Percentiles rank a stretch among this genome's conserved stretches.
Evolutionary conservation across 2,888 invertebrate genomes (phyloP).

Genomic region (Incurvaria masculella): DNA sequence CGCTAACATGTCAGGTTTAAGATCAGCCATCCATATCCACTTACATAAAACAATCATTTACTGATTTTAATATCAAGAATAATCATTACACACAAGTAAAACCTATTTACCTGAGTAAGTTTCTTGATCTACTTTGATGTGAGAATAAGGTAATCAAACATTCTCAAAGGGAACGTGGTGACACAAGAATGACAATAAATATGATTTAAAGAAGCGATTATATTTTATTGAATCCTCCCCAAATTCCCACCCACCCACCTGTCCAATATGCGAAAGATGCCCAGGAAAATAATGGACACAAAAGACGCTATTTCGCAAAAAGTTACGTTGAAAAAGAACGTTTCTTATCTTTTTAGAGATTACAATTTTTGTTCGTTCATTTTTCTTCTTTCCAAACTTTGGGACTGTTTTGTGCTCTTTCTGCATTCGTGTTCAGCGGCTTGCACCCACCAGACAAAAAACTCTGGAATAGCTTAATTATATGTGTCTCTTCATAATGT

Average conservation of each 20-base stretch:
- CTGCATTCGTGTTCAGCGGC: slow-evolving; percentile 25
- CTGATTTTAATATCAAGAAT: no score
- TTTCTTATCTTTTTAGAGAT: slow-evolving; percentile 42
- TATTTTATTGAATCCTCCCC: slow-evolving; percentile 19
- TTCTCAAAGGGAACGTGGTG: no score
- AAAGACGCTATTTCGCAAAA: slow-evolving; percentile 44
- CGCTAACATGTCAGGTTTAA: no score
- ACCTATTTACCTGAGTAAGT: no score
- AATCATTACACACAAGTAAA: no score
- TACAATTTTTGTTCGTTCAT: slow-evolving; percentile 38
- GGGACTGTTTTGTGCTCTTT: slow-evolving; percentile 33
- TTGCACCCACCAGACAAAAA: slow-evolving; percentile 20
- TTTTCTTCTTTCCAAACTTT: slow-evolving; percentile 23
- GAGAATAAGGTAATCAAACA: no score
- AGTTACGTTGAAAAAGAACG: slow-evolving; percentile 33
- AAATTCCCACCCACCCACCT: slow-evolving; percentile 35
- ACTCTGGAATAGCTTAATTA: slow-evolving; percentile 21
- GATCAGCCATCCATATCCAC: no score
- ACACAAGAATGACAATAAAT: no score
- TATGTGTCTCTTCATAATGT: not conserved
- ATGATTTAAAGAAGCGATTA: no score
- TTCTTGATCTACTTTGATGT: no score
- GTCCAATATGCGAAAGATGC: slow-evolving; percentile 20
- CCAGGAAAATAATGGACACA: slow-evolving; percentile 46
- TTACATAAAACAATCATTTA: no score